Base-by-base conservation (phyloP, 2,888 invertebrate species). In the Hemistola chrysoprasaria region DNA sequence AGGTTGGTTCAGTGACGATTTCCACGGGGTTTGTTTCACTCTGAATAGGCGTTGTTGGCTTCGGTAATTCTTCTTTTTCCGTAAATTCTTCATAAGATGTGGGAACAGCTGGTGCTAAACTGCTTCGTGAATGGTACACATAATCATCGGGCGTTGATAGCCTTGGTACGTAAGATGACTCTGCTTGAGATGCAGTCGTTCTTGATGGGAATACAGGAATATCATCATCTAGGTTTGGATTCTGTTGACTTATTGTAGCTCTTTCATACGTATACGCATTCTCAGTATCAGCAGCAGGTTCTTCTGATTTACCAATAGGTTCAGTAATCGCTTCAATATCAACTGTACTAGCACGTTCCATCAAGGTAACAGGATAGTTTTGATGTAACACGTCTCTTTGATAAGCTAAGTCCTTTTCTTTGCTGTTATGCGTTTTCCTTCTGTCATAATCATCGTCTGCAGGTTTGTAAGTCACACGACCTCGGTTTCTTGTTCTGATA, bases 331-430 rank as follows among this genome's bases (percentile, higher is more conserved):
- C 83, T 65, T 87, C 88, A 50, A 86, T 81, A 31, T 88, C 86
- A 23, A 75, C 71, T 11, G 90, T 91, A 48, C 84, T 90, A 45
- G 69, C 71, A 47, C 86, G 71, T 62, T 90, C 90, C 74, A 83
- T 83, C 11, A 89, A 51, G 3, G 92, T 91, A 0, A 92, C 90
- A 1, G 92, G 92, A 57, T 92, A 92, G 52, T 92, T 92, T 60
- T 92, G 92, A 55, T 92, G 92, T 3, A 92, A 64, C 1, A 92
- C 88, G 62, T 92, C 92, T 47, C 92, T 81, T 69, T 92, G 92
- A 50, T 92, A 92, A 1, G 92, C 92, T 46, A 92, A 64, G 40
- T 89, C 88, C 40, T 74, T 62, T 50, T 83, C 78, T 53, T 82
- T 83, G 7, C 43, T 65, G 8, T 53, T 62, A 11, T 65, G 62